Percentiles rank a stretch among this genome's conserved stretches.
These are phyloP conservation scores for Hemibagrus guttatus DNA, from an alignment of 2,797 vertebrate species.

Conservation along the genomic window DNA sequence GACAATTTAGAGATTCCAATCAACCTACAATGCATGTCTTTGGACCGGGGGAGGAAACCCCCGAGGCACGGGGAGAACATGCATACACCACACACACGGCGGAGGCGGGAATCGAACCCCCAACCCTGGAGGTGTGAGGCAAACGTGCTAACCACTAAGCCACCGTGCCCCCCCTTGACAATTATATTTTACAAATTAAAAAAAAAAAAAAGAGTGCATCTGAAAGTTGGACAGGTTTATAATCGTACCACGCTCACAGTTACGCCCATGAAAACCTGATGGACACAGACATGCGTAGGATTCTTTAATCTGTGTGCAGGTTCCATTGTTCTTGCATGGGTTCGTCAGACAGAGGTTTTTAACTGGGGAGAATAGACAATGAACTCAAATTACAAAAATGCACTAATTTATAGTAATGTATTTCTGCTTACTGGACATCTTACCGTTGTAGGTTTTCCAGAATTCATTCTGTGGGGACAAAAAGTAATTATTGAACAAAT, in stretches of 20 bases:
- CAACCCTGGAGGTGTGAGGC: too few species aligned
- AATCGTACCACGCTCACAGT: slow-evolving; percentile 73
- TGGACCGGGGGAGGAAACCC: too few species aligned
- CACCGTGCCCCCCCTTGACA: too few species aligned
- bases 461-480: slow-evolving; percentile 71
- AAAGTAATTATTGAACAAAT: neutral
- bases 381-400: neutral
- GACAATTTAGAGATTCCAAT: too few species aligned
- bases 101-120: too few species aligned
- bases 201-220: neutral
- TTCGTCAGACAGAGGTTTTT: slow-evolving; percentile 64
- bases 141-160: too few species aligned
- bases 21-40: too few species aligned
- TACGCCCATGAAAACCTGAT: slow-evolving; percentile 66
- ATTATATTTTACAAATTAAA: neutral
- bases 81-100: too few species aligned
- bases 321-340: slow-evolving; percentile 74
- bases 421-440: slow-evolving; percentile 38
- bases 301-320: slow-evolving; percentile 56
- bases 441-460: slow-evolving; percentile 73
- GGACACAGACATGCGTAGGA: slow-evolving; percentile 70
- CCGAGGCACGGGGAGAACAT: too few species aligned
- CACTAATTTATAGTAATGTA: neutral
- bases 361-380: slow-evolving; percentile 53
- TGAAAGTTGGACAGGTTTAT: neutral